Evolutionary conservation across 2,113 vertebrate genomes (phyloP), one percentile per base, ranked within the genome.

Genomic region (Oreochromis aureus): DNA sequence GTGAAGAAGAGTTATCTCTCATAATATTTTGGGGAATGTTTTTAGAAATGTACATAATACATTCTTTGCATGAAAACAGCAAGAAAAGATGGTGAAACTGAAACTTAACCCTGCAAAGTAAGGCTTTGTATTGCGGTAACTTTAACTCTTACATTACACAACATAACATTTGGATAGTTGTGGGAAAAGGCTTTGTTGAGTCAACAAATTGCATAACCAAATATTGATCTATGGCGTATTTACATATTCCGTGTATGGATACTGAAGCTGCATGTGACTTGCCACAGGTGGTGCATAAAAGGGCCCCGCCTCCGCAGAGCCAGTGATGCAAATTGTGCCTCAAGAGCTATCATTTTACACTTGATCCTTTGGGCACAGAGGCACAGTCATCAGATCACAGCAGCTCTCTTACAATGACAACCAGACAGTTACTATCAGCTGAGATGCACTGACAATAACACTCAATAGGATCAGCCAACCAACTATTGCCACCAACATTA

Each of bases 321-420:
- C 84, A 89, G 79, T 69, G 84, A 97, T 97, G 96, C 95, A 97
- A 97, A 97, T 97, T 87, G 82, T 80, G 54, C 81, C 81, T 88
- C 58, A 3, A 76, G 79, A 90, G 92, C 93, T 94, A 93, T 96
- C 95, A 92, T 88, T 94, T 95, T 96, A 91, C 94, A 90, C 89
- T 81, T 88, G 85, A 86, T 92, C 87, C 93, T 91, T 83, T 86
- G 82, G 79, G 81, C 86, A 86, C 69, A 92, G 93, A 95, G 94
- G 92, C 90, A 91, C 96, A 93, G 96, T 92, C 94, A 94, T 91
- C 89, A 92, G 91, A 89, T 94, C 91, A 91, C 86, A 58, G 66
- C 76, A 83, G 89, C 89, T 88, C 85, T 69, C 89, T 84, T 54
- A 85, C 91, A 85, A 91, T 91, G 89, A 91, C 76, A 89, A 87